A percentile compares a stretch with the other conserved stretches of the same genome.
Evolutionary conservation across 2,113 vertebrate species (phyloP).

Genomic region (Malurus cyaneus): DNA sequence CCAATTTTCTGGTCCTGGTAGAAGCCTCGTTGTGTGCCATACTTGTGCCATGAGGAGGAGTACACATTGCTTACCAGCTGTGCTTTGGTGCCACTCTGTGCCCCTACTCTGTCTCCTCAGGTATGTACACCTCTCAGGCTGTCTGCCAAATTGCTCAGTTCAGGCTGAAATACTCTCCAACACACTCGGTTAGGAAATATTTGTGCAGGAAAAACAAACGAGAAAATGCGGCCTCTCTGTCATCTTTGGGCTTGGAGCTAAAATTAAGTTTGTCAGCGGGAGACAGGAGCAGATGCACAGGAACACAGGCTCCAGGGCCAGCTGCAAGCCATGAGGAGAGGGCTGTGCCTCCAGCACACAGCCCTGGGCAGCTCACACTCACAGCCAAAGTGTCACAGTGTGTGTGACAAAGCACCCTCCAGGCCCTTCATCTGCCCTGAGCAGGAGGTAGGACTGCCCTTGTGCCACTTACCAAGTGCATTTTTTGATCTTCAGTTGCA

Average conservation of each 20-base stretch:
- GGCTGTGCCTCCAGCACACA: not conserved
- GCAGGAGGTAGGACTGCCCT: not conserved
- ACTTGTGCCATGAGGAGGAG: not conserved
- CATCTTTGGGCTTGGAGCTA: not conserved
- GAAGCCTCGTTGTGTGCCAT: not conserved
- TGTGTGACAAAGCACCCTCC: not conserved
- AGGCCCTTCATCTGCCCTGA: not conserved
- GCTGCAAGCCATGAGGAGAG: not conserved
- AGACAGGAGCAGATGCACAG: not conserved
- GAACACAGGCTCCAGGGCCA: not conserved
- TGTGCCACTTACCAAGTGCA: not conserved
- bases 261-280: not conserved
- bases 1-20: not conserved
- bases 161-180: not conserved
- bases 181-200: not conserved
- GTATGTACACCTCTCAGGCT: not conserved
- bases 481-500: not conserved
- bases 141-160: not conserved
- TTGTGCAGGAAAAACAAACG: not conserved
- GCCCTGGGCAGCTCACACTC: not conserved
- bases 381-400: rapidly evolving
- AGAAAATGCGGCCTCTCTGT: not conserved
- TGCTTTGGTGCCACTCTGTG: not conserved
- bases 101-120: not conserved
- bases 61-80: not conserved